A percentile compares a stretch with the other conserved stretches of the same genome.
Conservation (phyloP, 1,140 invertebrate species). For the Episyrphus balteatus region DNA sequence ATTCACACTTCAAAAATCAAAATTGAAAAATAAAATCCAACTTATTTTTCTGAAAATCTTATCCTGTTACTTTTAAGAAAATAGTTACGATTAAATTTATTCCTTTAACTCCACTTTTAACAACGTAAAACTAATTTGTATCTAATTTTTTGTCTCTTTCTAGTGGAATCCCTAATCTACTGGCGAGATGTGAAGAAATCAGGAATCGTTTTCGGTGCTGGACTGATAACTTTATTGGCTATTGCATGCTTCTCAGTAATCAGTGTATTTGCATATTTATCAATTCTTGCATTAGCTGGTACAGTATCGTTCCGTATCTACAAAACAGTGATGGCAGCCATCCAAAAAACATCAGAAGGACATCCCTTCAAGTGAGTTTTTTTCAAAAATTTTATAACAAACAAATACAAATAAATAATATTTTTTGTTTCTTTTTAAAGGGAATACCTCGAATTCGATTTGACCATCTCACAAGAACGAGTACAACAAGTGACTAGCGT, state of each 20-base stretch:
- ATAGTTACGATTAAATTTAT: no score
- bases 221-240: slow-evolving; percentile 77
- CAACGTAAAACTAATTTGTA: slow-evolving; percentile 1
- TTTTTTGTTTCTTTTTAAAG: slow-evolving; percentile 41
- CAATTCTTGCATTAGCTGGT: slow-evolving; percentile 67
- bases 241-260: slow-evolving; percentile 91
- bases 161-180: slow-evolving; percentile 92
- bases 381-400: not conserved
- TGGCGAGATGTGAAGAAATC: slow-evolving; percentile 93
- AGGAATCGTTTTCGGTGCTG: slow-evolving; percentile 79
- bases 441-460: slow-evolving; percentile 75
- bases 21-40: no score
- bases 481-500: slow-evolving; percentile 74
- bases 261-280: slow-evolving; percentile 85
- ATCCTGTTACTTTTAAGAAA: no score
- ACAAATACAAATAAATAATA: not conserved
- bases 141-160: slow-evolving; percentile 36
- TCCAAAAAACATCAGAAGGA: slow-evolving; percentile 93
- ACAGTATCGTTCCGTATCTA: slow-evolving; percentile 91
- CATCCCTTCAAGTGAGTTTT: slow-evolving; percentile 92
- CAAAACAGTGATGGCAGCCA: slow-evolving; percentile 87
- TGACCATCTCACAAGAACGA: slow-evolving; percentile 76
- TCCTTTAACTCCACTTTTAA: no score
- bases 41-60: no score
- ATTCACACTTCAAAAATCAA: no score